phyloP scores from a whole-genome alignment of 2,113 vertebrate species.

The Arizona elegans region DNA sequence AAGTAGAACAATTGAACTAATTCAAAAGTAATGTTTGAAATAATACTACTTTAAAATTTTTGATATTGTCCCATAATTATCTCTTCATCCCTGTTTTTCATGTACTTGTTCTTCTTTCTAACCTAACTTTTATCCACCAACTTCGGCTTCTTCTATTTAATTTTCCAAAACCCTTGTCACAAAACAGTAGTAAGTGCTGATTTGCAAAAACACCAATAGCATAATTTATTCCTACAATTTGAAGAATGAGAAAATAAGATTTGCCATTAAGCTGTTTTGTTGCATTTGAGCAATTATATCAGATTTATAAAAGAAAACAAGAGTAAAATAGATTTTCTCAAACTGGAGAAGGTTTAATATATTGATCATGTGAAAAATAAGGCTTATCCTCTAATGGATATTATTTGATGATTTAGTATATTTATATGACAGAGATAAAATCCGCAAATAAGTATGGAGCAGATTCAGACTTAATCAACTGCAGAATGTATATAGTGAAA shows the following conservation, averaged over 20 bases:
- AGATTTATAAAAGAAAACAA: not conserved
- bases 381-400: not conserved
- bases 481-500: not conserved
- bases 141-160: not conserved
- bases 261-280: not conserved
- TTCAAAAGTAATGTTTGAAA: not conserved
- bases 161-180: not conserved
- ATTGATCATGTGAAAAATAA: slow-evolving; percentile 1
- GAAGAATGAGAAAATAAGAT: not conserved
- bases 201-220: not conserved
- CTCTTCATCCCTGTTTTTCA: not conserved
- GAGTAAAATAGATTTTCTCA: not conserved
- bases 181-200: not conserved
- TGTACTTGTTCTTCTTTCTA: not conserved
- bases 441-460: not conserved
- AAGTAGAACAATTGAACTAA: not conserved
- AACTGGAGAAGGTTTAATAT: not conserved
- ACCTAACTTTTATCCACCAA: not conserved
- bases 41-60: not conserved
- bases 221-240: not conserved
- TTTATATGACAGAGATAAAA: not conserved
- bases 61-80: not conserved
- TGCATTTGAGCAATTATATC: not conserved
- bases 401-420: not conserved
- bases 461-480: not conserved